These are phyloP conservation scores for Sebastes flavidus DNA, from an alignment of 2,797 vertebrate genomes.

Conservation along the genomic window DNA sequence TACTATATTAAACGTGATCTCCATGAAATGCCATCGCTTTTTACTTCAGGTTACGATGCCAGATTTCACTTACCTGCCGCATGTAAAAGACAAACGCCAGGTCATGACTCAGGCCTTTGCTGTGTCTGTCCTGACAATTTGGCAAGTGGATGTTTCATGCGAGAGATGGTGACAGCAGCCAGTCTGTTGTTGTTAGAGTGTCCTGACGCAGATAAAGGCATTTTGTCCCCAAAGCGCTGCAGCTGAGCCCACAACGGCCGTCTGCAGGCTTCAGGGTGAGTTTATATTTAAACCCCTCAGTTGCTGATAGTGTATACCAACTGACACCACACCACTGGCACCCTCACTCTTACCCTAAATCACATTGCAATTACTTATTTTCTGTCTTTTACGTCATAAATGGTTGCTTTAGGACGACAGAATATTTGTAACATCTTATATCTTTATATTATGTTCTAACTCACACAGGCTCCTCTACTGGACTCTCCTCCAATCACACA, in stretches of 20 bases:
- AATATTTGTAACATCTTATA: neutral
- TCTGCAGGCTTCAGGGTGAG: slow-evolving; percentile 34
- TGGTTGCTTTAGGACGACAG: neutral
- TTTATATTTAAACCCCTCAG: slow-evolving; percentile 61
- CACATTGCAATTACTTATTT: too few relatives aligned
- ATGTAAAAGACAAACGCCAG: neutral
- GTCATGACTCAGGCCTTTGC: neutral
- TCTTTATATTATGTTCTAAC: too few relatives aligned
- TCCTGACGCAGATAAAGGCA: slow-evolving; percentile 27
- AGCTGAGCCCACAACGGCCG: slow-evolving; percentile 50
- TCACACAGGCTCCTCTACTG: too few relatives aligned
- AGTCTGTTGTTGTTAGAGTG: slow-evolving; percentile 2
- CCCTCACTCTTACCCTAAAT: neutral
- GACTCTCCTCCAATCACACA: neutral
- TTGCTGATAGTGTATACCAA: neutral
- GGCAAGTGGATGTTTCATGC: neutral
- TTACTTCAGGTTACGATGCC: neutral
- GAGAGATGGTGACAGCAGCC: neutral
- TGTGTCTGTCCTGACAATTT: neutral
- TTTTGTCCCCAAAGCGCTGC: slow-evolving; percentile 43
- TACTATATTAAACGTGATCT: slow-evolving; percentile 5
- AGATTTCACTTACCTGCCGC: neutral
- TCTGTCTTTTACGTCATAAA: neutral
- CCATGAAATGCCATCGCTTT: neutral
- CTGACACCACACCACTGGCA: slow-evolving; percentile 20